Evolutionary conservation across 1,140 invertebrate species (phyloP), one percentile per base, ranked within the genome.

Genomic region (Diprion similis): DNA sequence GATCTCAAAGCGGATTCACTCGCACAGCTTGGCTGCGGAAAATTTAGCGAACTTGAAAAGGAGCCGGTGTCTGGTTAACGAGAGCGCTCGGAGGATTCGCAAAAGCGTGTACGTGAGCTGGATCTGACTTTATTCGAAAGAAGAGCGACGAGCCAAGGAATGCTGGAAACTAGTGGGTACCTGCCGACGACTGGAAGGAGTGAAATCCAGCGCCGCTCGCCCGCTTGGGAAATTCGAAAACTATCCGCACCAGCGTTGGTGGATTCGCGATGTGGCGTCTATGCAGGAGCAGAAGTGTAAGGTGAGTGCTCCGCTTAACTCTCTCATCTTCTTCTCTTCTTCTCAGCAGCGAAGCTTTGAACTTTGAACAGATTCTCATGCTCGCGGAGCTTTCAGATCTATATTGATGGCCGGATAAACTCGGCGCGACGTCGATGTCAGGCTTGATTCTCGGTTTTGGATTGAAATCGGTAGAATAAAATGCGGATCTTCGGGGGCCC

Each of bases 181-280:
- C n/a, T n/a, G 66, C 70, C 77, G 75, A 79, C 75, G 74, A 76
- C 78, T 75, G 75, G 17, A 74, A 68, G 72, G 51, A 59, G 51
- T 8, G 51, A 59, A 59, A 59, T 59, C 78, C 73, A 72, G 72
- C 77, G 75, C 75, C 78, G 81, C 80, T 77, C 83, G 79, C 80
- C 78, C 83, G 79, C 81, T 81, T 80, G 83, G 82, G 83, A 85
- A 85, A 85, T 85, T 84, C 81, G 76, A 82, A 78, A 73, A 82
- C 80, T 85, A 81, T 80, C 78, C 81, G 83, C 83, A 81, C 83
- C 81, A 83, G 72, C 73, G 66, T 74, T 69, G 68, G 8, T 45
- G 13, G 10, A 46, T 8, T 18, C 13, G 45, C 65, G 17, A 46
- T 46, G n/a, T 72, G 8, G 24, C 18, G 79, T 77, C 75, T 74